Evolutionary conservation across 1,140 invertebrate genomes (phyloP), one percentile per base, ranked within the genome.

Genomic region (Cydia strobilella): DNA sequence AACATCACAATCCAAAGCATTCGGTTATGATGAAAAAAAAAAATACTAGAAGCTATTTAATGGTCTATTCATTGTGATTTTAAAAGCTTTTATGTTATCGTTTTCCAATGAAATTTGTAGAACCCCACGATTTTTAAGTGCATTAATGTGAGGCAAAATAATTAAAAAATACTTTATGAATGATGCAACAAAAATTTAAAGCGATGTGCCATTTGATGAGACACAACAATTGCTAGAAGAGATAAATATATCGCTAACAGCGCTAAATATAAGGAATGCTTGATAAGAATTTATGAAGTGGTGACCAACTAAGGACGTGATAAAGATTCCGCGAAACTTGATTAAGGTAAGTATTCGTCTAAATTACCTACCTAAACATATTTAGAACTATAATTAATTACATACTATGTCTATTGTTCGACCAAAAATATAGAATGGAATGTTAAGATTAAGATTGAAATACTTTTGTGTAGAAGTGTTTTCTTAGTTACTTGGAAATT

Each of bases 141-240:
- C 86, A 86, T 35, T 69, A 78, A 82, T 87, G 85, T 88, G 83
- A 84, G 77, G 90, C 90, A 91, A 91, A 84, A 82, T 74, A 84
- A 90, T 85, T 86, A 76, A 85, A 79, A 88, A 77, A 73, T 74
- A 80, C n/a, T 85, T 78, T 75, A 79, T 86, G 76, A 74, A 85
- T 85, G 79, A 83, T 78, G 83, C 82, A 81, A 81, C 13, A 25
- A 23, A 77, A 75, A 75, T 72, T 15, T 45, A 2, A 75, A 75
- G 65, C 75, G 63, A 39, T 27, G 74, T 75, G 54, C 59, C 75
- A 20, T n/a, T 39, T n/a, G 4, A 59, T 23, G 54, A 59, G 54
- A 59, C 54, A 5, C 31, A 3, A 66, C 63, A 51, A 18, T 51
- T 42, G 35, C 31, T 69, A 69, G 65, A 69, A 69, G 65, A 69